phyloP scores from a whole-genome alignment of 2,797 vertebrate genomes.

The Dermochelys coriacea region DNA sequence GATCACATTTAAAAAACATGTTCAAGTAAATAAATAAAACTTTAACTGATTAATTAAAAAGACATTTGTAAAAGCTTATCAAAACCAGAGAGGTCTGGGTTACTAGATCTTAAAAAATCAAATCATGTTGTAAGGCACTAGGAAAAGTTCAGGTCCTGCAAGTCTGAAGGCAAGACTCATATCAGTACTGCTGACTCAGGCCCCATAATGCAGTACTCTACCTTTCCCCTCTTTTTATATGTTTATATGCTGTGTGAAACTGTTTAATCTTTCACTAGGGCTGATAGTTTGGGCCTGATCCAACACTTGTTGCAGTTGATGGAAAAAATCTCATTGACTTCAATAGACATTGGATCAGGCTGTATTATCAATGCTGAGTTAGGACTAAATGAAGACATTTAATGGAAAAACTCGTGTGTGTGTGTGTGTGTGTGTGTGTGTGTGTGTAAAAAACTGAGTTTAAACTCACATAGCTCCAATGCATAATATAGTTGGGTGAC shows the following conservation, averaged over 20 bases:
- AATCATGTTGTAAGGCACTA: neutral
- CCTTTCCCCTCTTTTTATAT: neutral
- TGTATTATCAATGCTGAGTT: neutral
- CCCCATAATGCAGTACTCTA: neutral
- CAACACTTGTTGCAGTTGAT: neutral
- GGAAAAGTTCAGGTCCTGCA: neutral
- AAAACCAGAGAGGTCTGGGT: neutral
- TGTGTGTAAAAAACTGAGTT: neutral
- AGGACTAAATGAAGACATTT: neutral
- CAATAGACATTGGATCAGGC: neutral
- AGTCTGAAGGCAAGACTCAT: neutral
- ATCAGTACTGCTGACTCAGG: neutral
- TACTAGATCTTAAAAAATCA: neutral
- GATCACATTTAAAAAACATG: neutral
- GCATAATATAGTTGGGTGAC: neutral
- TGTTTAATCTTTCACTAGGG: slow-evolving; percentile 59
- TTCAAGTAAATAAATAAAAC: neutral
- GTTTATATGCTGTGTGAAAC: neutral
- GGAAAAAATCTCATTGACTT: neutral
- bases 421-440: rapidly evolving
- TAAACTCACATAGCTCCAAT: neutral
- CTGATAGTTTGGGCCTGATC: neutral
- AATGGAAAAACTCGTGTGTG: neutral
- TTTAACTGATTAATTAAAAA: neutral
- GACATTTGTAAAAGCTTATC: neutral